A percentile compares a stretch with the other conserved stretches of the same genome.
phyloP scores from a whole-genome alignment of 1,140 invertebrate genomes.

The Pteromalus puparum region DNA sequence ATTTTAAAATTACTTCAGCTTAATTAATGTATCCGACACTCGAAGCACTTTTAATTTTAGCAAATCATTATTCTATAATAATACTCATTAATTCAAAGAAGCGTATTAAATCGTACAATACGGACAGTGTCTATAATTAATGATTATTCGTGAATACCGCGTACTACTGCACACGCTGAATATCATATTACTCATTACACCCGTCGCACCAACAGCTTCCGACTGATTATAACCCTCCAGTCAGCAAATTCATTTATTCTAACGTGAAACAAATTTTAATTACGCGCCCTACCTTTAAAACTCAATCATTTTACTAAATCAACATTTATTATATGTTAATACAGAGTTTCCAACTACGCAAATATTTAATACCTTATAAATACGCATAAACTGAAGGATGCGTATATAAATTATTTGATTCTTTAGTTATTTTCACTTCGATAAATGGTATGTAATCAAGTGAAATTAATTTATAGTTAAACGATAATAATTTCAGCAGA shows the following conservation, averaged over 20 bases:
- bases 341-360: not conserved
- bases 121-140: slow-evolving; percentile 61
- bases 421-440: no score
- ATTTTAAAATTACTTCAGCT: not conserved
- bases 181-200: slow-evolving; percentile 69
- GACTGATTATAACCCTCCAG: slow-evolving; percentile 30
- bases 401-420: no score
- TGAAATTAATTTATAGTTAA: no score
- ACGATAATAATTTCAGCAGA: no score
- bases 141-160: slow-evolving; percentile 61
- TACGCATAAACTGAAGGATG: no score
- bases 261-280: slow-evolving; percentile 33
- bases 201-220: slow-evolving; percentile 26
- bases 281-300: slow-evolving; percentile 25
- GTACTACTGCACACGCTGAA: slow-evolving; percentile 44
- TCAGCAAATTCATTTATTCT: slow-evolving; percentile 27
- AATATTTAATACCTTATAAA: not conserved
- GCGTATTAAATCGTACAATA: slow-evolving; percentile 28
- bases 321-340: not conserved
- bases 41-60: not conserved
- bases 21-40: not conserved
- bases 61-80: not conserved
- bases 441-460: no score
- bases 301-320: not conserved
- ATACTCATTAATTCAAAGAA: slow-evolving; percentile 22